phyloP scores from a whole-genome alignment of 1,140 invertebrate genomes.

The Zaprionus nigranus region DNA sequence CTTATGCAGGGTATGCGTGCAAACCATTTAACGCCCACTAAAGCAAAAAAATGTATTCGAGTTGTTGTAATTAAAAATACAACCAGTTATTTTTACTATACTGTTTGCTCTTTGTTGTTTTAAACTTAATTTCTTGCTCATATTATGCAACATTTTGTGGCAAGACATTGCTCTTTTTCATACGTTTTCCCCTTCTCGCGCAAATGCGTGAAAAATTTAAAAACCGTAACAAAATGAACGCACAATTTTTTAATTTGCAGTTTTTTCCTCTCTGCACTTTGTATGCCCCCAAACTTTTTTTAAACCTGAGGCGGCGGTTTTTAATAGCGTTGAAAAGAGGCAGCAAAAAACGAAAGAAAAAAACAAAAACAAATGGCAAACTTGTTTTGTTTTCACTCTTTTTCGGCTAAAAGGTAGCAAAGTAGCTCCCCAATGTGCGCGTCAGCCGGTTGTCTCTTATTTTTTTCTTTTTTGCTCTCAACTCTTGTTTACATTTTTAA shows the following conservation, averaged over 20 bases:
- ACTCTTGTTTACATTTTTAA: conserved; percentile 76
- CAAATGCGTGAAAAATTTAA: conserved; percentile 36
- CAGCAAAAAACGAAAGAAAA: conserved; percentile 15
- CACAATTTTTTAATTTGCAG: conserved; percentile 30
- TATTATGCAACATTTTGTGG: conserved; percentile 61
- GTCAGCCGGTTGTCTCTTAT: conserved; percentile 20
- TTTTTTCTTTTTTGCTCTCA: conserved; percentile 24
- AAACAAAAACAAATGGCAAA: conserved; percentile 28
- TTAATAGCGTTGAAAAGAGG: conserved; percentile 42
- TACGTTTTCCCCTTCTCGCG: conserved; percentile 3
- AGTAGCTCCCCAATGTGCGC: conserved; percentile 26
- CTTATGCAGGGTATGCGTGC: conserved; percentile 6
- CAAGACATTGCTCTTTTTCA: conserved; percentile 19
- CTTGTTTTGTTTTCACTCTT: conserved; percentile 18
- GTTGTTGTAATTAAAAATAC: conserved; percentile 68
- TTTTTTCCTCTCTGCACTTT: not conserved
- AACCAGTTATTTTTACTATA: conserved; percentile 36
- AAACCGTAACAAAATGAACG: conserved; percentile 49
- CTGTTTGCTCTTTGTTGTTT: conserved; percentile 23
- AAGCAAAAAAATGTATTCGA: conserved; percentile 23
- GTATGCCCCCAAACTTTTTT: not conserved
- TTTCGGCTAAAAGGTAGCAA: conserved; percentile 27
- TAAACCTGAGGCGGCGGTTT: conserved; percentile 8
- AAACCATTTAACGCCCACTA: conserved; percentile 53
- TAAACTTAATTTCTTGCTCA: conserved; percentile 29